Percentiles rank a stretch among this genome's conserved stretches.
Conservation (phyloP, 2,797 vertebrate genomes). For the Notolepis coatsorum region DNA sequence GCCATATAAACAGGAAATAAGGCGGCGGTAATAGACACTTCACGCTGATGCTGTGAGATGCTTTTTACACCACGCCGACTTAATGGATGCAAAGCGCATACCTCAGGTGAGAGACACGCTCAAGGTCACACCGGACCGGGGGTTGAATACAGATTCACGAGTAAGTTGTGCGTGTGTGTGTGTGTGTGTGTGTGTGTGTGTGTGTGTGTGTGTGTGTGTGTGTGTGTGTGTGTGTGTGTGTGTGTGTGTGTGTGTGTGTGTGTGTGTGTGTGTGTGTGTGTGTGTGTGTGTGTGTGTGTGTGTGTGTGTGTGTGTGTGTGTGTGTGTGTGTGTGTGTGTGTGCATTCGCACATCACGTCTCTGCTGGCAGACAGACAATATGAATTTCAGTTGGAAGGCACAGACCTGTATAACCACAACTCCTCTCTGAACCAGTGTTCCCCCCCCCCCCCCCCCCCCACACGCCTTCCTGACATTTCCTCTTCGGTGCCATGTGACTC, state of each 20-base stretch:
- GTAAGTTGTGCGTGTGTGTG: conserved; percentile 3
- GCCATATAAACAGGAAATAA: conserved; percentile 87
- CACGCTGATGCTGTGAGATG: conserved; percentile 77
- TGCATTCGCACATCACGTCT: too few relatives aligned
- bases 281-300: conserved; percentile 15
- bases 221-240: conserved; percentile 55
- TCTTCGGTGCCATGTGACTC: neutral
- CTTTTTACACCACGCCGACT: conserved; percentile 70
- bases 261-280: neutral
- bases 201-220: neutral
- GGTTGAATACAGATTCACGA: conserved; percentile 73
- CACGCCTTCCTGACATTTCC: conserved; percentile 9
- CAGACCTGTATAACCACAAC: too few relatives aligned
- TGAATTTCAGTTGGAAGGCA: too few relatives aligned
- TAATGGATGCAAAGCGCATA: conserved; percentile 77
- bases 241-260: conserved; percentile 1
- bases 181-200: neutral
- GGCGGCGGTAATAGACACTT: conserved; percentile 82
- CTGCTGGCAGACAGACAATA: too few relatives aligned
- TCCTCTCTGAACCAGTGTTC: too few relatives aligned
- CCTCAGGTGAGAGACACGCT: conserved; percentile 76
- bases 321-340: too few relatives aligned
- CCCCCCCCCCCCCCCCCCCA: too few relatives aligned
- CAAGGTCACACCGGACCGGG: conserved; percentile 73
- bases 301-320: too few relatives aligned